phyloP scores from a whole-genome alignment of 2,797 vertebrate species.

The Xenops minutus region DNA sequence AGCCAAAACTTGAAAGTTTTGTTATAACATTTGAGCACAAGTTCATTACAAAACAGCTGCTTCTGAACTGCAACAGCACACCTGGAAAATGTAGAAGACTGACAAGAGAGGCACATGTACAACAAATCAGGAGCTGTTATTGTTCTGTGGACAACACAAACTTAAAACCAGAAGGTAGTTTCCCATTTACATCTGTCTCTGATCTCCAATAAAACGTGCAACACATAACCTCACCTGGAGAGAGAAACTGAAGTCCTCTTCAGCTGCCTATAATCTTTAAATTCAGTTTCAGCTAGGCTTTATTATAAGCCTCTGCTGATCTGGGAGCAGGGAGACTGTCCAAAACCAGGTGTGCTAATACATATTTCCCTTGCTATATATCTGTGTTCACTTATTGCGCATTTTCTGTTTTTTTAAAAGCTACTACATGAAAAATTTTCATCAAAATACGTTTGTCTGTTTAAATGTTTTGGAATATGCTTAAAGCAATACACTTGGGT shows the following conservation, averaged over 20 bases:
- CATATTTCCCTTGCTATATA: neutral
- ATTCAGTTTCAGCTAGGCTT: neutral
- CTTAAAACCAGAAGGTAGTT: neutral
- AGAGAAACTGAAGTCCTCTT: neutral
- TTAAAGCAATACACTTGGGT: neutral
- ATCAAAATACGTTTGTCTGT: neutral
- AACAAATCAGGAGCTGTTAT: neutral
- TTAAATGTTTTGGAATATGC: constrained; percentile 2
- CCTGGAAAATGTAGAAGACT: neutral
- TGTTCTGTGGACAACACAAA: neutral
- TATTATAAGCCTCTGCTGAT: neutral
- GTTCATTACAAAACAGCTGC: neutral
- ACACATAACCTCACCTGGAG: neutral
- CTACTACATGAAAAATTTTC: neutral
- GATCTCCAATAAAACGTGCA: neutral
- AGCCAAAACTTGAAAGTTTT: neutral
- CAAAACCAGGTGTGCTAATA: neutral
- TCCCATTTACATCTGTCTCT: neutral
- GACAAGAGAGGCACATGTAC: neutral
- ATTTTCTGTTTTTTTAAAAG: neutral
- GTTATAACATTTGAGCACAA: neutral
- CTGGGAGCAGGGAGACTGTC: neutral
- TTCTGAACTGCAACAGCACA: neutral
- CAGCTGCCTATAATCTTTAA: neutral
- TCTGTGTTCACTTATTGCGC: neutral